Evolutionary conservation across 2,888 invertebrate species (phyloP), one percentile per base, ranked within the genome.

Genomic region (Polydrusus tereticollis): DNA sequence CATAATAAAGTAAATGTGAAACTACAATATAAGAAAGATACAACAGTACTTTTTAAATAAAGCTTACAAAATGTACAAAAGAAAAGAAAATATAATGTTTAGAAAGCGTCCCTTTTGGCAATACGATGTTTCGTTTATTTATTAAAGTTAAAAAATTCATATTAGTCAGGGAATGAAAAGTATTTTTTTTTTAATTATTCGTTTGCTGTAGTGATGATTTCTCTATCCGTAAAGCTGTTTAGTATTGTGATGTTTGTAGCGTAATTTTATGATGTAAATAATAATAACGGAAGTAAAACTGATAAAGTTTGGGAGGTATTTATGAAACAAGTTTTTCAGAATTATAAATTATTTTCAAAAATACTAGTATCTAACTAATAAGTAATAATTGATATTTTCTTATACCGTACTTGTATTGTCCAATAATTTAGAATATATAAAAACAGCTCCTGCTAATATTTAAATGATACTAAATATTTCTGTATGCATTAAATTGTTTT

Each of bases 41-140:
- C 29, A 55, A 33, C 29, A 29, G 29, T 33, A 55, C 14, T 55
- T 29, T 55, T 29, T 16, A 29, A 55, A 29, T 29, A 16, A 29
- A 29, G 29, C 52, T 55, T 33, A 29, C 29, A 29, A 29, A 16
- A 26, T 26, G 14, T 26, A 50, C 14, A 26, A 52, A 10, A 7
- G 29, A 12, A 50, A 50, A n/a, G 5, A 4, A 14, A 8, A 21
- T 7, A 29, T 10, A 33, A 33, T 33, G 10, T 33, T 33, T n/a
- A 29, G 6, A 18, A 29, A 7, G 16, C 18, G 29, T 55, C 52
- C 29, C 52, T 55, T 55, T 55, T 55, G 52, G 52, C 52, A 55
- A 55, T 55, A 55, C 52, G 52, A 26, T 55, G n/a, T 16, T 55
- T 55, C 50, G 12, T 52, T 26, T 52, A 26, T 52, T 26, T 52